These are phyloP conservation scores for Polypterus bichir DNA, from an alignment of 2,113 vertebrate genomes.

Conservation along the genomic window DNA sequence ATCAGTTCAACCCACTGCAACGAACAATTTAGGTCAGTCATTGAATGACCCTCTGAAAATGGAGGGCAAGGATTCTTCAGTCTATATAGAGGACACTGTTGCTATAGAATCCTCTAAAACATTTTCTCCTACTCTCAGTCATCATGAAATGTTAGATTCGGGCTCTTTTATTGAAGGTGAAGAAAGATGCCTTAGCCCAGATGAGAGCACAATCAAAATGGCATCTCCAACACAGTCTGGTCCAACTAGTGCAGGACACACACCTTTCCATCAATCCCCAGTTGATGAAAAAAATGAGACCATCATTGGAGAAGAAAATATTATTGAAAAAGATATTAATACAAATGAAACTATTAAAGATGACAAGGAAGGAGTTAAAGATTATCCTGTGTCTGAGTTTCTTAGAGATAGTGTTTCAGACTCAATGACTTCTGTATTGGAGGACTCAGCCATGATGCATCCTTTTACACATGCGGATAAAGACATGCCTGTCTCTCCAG, in stretches of 20 bases:
- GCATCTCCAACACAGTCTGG: slow-evolving; percentile 82
- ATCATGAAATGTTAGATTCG: slow-evolving; percentile 25
- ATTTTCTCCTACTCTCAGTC: slow-evolving; percentile 29
- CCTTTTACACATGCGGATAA: not conserved
- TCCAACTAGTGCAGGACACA: slow-evolving; percentile 81
- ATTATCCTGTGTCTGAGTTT: slow-evolving; percentile 11
- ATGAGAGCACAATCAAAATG: slow-evolving; percentile 89
- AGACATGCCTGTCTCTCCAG: not conserved
- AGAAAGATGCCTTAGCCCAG: slow-evolving; percentile 79
- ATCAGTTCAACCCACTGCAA: slow-evolving; percentile 16
- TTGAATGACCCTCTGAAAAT: too few species aligned
- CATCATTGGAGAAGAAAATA: slow-evolving; percentile 39
- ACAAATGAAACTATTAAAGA: slow-evolving; percentile 30
- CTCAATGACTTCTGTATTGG: too few species aligned
- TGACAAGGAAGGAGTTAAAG: slow-evolving; percentile 29
- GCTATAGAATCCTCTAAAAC: slow-evolving; percentile 22
- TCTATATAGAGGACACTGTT: slow-evolving; percentile 24
- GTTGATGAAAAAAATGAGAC: slow-evolving; percentile 70
- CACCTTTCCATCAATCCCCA: slow-evolving; percentile 81
- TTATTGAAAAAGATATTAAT: slow-evolving; percentile 1
- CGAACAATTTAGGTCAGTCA: not conserved
- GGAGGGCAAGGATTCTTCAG: not conserved
- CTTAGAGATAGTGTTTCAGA: slow-evolving; percentile 16
- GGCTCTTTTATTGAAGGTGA: slow-evolving; percentile 56
- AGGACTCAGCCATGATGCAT: not conserved